Percentiles rank a stretch among this genome's conserved stretches.
phyloP scores from a whole-genome alignment of 2,113 vertebrate genomes.

The Psittacula cyanocephala region DNA sequence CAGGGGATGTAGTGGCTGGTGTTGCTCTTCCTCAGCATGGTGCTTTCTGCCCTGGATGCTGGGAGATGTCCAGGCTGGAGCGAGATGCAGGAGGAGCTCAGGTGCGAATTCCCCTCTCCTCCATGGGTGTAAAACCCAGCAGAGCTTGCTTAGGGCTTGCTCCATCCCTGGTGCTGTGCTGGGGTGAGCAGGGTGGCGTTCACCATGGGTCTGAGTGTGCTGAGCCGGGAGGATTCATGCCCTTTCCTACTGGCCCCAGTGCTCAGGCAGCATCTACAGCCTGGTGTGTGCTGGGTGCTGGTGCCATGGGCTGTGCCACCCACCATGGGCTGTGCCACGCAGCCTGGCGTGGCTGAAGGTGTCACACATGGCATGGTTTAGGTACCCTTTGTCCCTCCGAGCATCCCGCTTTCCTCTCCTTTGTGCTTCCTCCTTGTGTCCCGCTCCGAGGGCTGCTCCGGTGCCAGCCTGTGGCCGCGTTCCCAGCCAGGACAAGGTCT shows the following conservation, averaged over 20 bases:
- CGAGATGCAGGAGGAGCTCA: neutral
- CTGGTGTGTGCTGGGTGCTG: neutral
- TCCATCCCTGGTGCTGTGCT: neutral
- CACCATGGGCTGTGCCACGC: neutral
- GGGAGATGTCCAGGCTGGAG: neutral
- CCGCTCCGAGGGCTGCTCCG: neutral
- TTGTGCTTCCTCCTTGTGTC: neutral
- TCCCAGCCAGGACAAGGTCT: slow-evolving; percentile 6
- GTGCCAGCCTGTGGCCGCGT: accelerated
- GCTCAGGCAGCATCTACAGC: neutral
- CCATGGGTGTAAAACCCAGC: accelerated
- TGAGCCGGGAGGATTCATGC: neutral
- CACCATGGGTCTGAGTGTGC: accelerated
- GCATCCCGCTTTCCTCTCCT: neutral
- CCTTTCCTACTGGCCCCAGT: neutral
- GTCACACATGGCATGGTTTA: neutral
- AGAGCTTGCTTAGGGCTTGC: neutral
- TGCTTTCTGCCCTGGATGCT: neutral
- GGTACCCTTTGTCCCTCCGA: accelerated
- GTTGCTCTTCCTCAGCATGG: accelerated
- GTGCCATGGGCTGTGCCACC: neutral
- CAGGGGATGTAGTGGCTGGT: neutral
- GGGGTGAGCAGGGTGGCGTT: neutral
- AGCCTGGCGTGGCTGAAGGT: accelerated
- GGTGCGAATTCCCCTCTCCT: neutral